Percentiles rank a stretch among this genome's conserved stretches.
These are phyloP conservation scores for Ceriagrion tenellum DNA, from an alignment of 2,888 invertebrate species.

Conservation along the genomic window DNA sequence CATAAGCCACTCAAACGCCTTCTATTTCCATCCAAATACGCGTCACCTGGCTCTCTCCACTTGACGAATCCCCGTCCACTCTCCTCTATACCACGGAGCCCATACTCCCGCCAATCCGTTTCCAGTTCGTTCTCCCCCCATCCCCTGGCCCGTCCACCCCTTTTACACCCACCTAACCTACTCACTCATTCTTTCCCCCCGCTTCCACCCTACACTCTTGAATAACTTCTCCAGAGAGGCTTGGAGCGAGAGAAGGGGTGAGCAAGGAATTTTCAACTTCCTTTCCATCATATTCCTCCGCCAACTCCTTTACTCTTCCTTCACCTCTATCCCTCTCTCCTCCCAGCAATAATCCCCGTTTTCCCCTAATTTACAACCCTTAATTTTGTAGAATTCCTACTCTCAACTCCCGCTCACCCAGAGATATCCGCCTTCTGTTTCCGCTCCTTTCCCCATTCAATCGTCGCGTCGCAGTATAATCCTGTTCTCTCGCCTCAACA, in stretches of 20 bases:
- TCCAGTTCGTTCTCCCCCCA: background rate
- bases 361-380: background rate
- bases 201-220: background rate
- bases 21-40: conserved; percentile 20
- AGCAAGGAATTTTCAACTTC: background rate
- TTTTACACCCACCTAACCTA: background rate
- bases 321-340: background rate
- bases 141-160: background rate
- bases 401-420: background rate
- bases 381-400: conserved; percentile 23
- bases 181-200: background rate
- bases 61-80: background rate
- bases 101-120: background rate
- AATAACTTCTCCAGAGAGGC: background rate
- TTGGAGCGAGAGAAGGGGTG: background rate
- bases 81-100: background rate
- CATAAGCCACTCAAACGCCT: background rate
- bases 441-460: background rate
- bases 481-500: too few relatives aligned
- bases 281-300: background rate
- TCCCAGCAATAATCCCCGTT: background rate
- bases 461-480: background rate
- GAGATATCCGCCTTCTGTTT: background rate
- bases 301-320: background rate
- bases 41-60: conserved; percentile 18